Evolutionary conservation across 2,113 vertebrate genomes (phyloP).

Genomic region (Dromaius novaehollandiae): DNA sequence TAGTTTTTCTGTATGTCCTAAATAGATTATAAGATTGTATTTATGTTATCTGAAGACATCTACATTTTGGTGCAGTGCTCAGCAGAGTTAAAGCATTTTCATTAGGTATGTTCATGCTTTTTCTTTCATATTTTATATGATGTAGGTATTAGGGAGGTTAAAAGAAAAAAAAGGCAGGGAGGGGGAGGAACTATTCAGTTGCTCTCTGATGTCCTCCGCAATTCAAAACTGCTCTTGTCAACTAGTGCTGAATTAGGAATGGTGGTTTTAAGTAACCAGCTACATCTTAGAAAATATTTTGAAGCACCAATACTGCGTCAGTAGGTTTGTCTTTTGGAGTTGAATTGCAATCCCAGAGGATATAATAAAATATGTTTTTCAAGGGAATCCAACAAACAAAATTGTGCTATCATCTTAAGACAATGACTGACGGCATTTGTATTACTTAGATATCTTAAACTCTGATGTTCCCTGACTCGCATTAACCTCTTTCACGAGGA

Average conservation of each 20-base stretch:
- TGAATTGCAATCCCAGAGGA: slow-evolving; percentile 26
- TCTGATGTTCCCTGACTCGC: slow-evolving; percentile 41
- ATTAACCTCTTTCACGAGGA: slow-evolving; percentile 69
- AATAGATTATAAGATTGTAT: neutral
- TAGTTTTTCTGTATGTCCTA: neutral
- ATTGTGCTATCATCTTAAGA: slow-evolving; percentile 30
- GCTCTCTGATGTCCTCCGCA: neutral
- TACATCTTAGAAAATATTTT: neutral
- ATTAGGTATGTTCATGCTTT: neutral
- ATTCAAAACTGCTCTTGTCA: neutral
- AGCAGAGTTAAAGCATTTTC: neutral
- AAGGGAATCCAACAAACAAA: slow-evolving; percentile 20
- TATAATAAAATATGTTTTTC: slow-evolving; percentile 25
- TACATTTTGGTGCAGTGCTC: neutral
- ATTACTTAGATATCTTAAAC: slow-evolving; percentile 53
- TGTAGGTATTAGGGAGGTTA: neutral
- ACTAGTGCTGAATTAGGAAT: neutral
- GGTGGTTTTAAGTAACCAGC: slow-evolving; percentile 26
- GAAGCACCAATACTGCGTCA: neutral
- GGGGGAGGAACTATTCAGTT: neutral
- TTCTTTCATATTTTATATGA: neutral
- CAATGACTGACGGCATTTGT: slow-evolving; percentile 52
- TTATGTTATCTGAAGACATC: neutral
- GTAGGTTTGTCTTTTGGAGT: neutral
- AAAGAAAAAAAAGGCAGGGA: neutral